Base-by-base conservation (phyloP, 1,140 invertebrate genomes). In the Aphelinus certus region DNA sequence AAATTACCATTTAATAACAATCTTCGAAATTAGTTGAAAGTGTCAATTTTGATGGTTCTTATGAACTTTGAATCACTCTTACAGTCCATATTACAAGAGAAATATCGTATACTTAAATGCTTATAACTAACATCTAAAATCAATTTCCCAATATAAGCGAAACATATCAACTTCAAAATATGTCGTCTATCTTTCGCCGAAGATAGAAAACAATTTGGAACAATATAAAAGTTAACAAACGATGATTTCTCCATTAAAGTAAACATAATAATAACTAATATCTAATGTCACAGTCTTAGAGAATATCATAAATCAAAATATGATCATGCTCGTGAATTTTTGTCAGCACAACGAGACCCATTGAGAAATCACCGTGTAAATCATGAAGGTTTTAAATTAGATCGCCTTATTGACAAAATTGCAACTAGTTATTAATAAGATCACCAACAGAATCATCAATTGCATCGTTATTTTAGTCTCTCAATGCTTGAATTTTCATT, bases 401-500 rank as follows among this genome's bases (percentile, higher is more conserved):
- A 49, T 26, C 26, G 26, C 26, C 61, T 49, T 66, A 63, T 62
- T 58, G 66, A 42, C 58, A 45, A 45, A 55, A 9, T 51, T 60
- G 10, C 53, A 66, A 66, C 1, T n/a, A 64, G n/a, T 46, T 43
- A 26, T 46, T 70, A 77, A 46, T 77, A 77, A 69, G 72, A 80
- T 81, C 81, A 83, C 71, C 76, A 83, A 83, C 80, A 83, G 82
- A 82, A 82, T 81, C 79, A 78, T 76, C 76, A 80, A 80, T 77
- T 77, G 73, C 75, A 46, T 49, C 2, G 10, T 43, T 56, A n/a
- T n/a, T 71, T 71, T 62, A 79, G 42, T 66, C 49, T 46, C 42
- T 1, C 26, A 26, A 26, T 26, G 26, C 26, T 26, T 26, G 26
- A 26, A 26, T 26, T 26, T 26, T 26, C 26, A 26, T 26, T 26